Evolutionary conservation across 2,113 vertebrate genomes (phyloP).

Genomic region (Campylomormyrus tamandua): DNA sequence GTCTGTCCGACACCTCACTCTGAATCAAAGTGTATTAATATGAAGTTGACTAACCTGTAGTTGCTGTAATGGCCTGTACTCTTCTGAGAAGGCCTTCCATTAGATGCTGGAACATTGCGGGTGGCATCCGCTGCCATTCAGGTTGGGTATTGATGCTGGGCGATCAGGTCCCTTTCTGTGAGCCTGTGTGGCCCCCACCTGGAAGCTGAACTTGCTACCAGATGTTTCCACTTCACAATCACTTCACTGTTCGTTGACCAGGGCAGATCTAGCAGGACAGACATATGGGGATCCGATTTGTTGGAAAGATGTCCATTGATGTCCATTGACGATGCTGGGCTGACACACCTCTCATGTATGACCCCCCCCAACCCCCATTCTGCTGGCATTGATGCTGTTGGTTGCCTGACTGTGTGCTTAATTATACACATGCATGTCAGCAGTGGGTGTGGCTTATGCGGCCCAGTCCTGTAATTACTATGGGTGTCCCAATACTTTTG

Average conservation of each 20-base stretch:
- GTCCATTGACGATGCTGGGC: no score
- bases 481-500: neutral
- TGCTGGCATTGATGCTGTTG: neutral
- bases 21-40: neutral
- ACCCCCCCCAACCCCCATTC: no score
- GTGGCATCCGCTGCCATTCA: neutral
- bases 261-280: neutral
- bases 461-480: neutral
- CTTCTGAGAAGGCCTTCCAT: neutral
- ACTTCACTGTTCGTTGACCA: neutral
- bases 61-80: neutral
- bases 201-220: neutral
- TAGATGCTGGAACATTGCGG: neutral
- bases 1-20: neutral
- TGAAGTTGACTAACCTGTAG: neutral
- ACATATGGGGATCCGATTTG: neutral
- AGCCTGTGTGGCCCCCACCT: neutral
- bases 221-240: neutral
- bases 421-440: neutral
- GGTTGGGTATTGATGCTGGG: neutral
- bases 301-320: neutral
- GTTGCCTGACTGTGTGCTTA: neutral
- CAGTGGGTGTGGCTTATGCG: neutral
- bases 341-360: no score
- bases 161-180: no score